Evolutionary conservation across 2,113 vertebrate genomes (phyloP), one percentile per base, ranked within the genome.

Genomic region (Nycticryphes semicollaris): DNA sequence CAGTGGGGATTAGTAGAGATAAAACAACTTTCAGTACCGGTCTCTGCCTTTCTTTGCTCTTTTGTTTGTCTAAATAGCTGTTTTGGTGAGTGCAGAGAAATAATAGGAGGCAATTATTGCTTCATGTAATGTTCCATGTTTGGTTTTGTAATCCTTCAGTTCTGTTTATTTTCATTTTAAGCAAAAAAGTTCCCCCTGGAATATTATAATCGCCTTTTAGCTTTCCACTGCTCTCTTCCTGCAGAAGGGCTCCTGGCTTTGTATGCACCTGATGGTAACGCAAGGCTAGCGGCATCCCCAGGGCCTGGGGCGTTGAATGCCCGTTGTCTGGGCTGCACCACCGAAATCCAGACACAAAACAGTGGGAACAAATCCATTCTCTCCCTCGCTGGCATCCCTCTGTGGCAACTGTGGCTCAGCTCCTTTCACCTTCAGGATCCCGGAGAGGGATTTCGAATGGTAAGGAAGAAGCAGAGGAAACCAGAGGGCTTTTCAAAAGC

Each of bases 51-150:
- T 97, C 94, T 89, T 93, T 27, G 43, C 92, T 96, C 95, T 93
- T 98, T 98, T 98, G 97, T 98, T 97, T 98, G 97, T 96, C 97
- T 98, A 97, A 98, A 98, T 97, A 97, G 97, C 98, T 98, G 97
- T 98, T 98, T 98, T 98, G 97, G 96, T 97, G 96, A 97, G 97
- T 78, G 96, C 96, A 91, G 97, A 94, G 98, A 96, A 97, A 98
- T 98, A 98, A 98, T 98, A 94, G 97, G 96, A 98, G 94, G 97
- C 97, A 98, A 98, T 98, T 98, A 98, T 97, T 97, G 97, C 89
- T 96, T 95, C 97, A 96, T 98, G 98, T 98, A 98, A 97, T 96
- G 96, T 96, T 98, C 96, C 94, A 11, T 98, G 98, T 98, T 98
- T 96, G 92, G 97, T 97, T 98, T 97, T 98, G 98, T 98, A 98